Evolutionary conservation across 2,888 invertebrate species (phyloP), one percentile per base, ranked within the genome.

Genomic region (Eupithecia pulchellata): DNA sequence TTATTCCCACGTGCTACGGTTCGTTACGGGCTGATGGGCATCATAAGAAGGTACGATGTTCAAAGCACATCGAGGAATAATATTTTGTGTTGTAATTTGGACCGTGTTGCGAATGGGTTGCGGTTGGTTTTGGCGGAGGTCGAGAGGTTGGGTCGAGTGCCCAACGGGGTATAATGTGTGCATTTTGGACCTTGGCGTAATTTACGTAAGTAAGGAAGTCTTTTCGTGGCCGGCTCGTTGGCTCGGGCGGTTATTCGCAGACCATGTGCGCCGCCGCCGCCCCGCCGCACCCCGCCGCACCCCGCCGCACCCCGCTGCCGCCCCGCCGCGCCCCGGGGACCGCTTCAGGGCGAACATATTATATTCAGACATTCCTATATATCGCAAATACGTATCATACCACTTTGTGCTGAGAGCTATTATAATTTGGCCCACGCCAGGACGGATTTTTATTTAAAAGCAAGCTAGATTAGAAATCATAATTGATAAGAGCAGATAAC

Each of bases 161-260:
- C 76, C 77, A 72, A 66, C 68, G 76, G 76, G 71, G 71, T 79
- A 79, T 82, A 84, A 82, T 81, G 81, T 81, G 80, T 80, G 78
- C 81, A 79, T 79, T 78, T 79, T 72, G 81, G 82, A 80, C 81
- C 84, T 77, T 77, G 73, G 75, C 61, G 67, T 74, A 79, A 79
- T 75, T 75, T 77, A 77, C 74, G 76, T 76, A 79, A 78, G 74
- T 76, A 75, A 78, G 75, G 75, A 75, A 77, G 80, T 80, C 81
- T 84, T 82, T 82, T 82, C 78, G 81, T 81, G 81, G 77, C 77
- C 82, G 79, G 77, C 77, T 77, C 78, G 82, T 82, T 84, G 77
- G 78, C 78, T 78, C 78, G 63, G 72, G 66, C 73, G 71, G 73
- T 68, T 76, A 73, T 66, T 74, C 39, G 64, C 69, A 66, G 69